Evolutionary conservation across 2,113 vertebrate species (phyloP).

Genomic region (Salminus brasiliensis): DNA sequence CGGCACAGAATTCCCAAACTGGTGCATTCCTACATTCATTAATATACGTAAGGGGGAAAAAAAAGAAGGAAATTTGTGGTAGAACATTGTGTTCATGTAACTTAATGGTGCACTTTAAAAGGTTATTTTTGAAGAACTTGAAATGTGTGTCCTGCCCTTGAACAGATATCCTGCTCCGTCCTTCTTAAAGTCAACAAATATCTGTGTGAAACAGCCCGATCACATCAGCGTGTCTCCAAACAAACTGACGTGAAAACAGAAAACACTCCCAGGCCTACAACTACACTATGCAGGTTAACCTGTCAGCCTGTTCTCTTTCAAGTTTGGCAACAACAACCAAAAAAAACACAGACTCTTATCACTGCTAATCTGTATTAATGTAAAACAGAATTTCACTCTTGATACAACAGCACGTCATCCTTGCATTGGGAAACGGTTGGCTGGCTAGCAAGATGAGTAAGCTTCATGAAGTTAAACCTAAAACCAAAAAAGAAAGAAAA

Average conservation of each 20-base stretch:
- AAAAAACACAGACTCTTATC: background rate
- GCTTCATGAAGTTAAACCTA: background rate
- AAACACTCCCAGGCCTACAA: background rate
- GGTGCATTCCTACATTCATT: too few relatives aligned
- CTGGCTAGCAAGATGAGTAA: background rate
- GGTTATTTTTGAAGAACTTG: background rate
- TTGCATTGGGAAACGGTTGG: background rate
- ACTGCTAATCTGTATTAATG: background rate
- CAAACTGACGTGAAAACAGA: slow-evolving; percentile 32
- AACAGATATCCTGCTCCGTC: slow-evolving; percentile 9
- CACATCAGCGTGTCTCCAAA: slow-evolving; percentile 30
- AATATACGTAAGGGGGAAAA: too few relatives aligned
- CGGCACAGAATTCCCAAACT: too few relatives aligned
- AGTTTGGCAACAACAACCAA: too few relatives aligned
- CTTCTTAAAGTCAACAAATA: slow-evolving; percentile 30
- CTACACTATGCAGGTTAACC: slow-evolving; percentile 1
- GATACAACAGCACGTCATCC: too few relatives aligned
- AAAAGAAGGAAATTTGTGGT: background rate
- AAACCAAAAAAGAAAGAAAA: too few relatives aligned
- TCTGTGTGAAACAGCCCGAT: slow-evolving; percentile 37
- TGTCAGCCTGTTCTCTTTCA: background rate
- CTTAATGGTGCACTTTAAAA: background rate
- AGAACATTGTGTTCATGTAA: background rate
- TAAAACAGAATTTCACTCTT: background rate
- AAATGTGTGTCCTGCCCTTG: slow-evolving; percentile 5